phyloP scores from a whole-genome alignment of 2,888 invertebrate species.

The Idaea aversata region DNA sequence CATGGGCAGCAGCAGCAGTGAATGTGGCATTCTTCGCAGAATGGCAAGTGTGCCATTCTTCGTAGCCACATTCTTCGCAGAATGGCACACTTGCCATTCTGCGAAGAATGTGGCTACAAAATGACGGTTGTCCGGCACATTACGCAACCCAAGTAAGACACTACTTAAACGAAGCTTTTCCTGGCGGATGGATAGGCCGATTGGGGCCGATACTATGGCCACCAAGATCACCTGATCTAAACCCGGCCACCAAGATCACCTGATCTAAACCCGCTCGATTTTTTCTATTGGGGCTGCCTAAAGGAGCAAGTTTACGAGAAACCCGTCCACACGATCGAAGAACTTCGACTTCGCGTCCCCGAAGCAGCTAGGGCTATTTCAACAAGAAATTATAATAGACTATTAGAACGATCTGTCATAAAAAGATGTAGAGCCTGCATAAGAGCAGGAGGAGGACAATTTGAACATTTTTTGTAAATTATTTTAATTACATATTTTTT shows the following conservation, averaged over 20 bases:
- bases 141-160: neutral
- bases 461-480: neutral
- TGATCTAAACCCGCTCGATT: slow-evolving; percentile 1
- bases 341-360: too few species aligned
- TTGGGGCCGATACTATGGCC: neutral
- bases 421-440: neutral
- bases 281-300: neutral
- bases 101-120: slow-evolving; percentile 5
- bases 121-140: slow-evolving; percentile 2
- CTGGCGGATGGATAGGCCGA: slow-evolving; percentile 4
- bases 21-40: too few species aligned
- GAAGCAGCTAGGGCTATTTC: too few species aligned
- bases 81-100: too few species aligned
- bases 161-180: slow-evolving; percentile 1
- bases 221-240: neutral
- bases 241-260: slow-evolving; percentile 4
- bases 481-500: too few species aligned
- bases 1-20: too few species aligned
- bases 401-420: neutral
- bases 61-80: too few species aligned
- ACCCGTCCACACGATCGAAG: too few species aligned
- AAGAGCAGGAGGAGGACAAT: neutral
- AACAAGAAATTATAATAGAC: too few species aligned
- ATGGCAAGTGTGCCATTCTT: too few species aligned
- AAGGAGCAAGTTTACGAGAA: neutral